These are phyloP conservation scores for Neoarius graeffei DNA, from an alignment of 2,113 vertebrate species.

Conservation along the genomic window DNA sequence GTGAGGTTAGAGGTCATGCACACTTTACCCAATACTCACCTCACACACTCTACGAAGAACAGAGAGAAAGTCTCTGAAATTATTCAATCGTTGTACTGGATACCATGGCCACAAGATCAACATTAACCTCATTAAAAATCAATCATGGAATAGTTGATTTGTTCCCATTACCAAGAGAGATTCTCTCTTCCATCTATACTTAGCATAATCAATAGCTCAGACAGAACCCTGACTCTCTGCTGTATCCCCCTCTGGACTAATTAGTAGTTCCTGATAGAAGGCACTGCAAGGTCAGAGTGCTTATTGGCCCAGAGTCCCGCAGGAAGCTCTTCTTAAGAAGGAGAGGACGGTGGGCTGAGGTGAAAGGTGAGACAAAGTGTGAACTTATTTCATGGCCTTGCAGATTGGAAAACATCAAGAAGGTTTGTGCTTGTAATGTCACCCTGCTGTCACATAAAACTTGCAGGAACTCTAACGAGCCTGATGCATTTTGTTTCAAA, in stretches of 20 bases:
- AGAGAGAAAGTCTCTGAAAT: not conserved
- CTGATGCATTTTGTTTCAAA: not conserved
- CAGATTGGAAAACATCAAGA: not conserved
- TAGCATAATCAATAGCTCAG: constrained; percentile 10
- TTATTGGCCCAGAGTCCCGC: constrained; percentile 5
- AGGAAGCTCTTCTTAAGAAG: not conserved
- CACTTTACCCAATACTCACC: not conserved
- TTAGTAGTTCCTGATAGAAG: constrained; percentile 37
- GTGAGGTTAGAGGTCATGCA: not conserved
- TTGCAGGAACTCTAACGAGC: no score
- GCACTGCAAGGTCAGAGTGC: constrained; percentile 17
- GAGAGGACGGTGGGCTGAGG: not conserved
- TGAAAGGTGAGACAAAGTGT: not conserved
- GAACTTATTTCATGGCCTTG: not conserved
- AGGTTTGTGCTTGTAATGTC: not conserved
- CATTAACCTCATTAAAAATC: constrained; percentile 10
- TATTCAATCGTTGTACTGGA: not conserved
- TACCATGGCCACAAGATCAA: not conserved
- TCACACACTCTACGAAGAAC: not conserved
- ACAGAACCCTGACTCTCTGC: not conserved
- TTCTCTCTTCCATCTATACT: not conserved
- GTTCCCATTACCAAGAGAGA: not conserved
- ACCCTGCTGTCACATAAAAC: not conserved
- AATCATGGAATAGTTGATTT: not conserved
- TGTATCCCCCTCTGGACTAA: constrained; percentile 1